Conservation (phyloP, 2,888 invertebrate genomes). For the Calameuta idolon region DNA sequence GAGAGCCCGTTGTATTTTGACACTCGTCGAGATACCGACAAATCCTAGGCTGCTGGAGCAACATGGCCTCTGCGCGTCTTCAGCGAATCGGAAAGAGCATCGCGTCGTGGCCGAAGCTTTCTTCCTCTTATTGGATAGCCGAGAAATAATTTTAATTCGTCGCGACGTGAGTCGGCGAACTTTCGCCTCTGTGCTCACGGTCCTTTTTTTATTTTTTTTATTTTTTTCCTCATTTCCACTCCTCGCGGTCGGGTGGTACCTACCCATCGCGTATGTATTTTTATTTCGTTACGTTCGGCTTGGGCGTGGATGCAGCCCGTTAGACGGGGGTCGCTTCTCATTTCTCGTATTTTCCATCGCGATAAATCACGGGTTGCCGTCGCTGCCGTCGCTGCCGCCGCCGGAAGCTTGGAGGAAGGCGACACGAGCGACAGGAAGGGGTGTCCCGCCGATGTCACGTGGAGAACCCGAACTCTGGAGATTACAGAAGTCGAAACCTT, state of each 20-base stretch:
- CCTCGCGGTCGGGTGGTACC: not conserved
- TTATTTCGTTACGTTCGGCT: slow-evolving; percentile 37
- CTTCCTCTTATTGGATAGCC: not conserved
- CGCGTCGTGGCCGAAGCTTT: not conserved
- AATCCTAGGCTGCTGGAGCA: not conserved
- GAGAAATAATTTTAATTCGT: not conserved
- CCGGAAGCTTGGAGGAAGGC: slow-evolving; percentile 50
- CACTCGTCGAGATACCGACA: not conserved
- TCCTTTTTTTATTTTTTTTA: not conserved
- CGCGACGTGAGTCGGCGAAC: slow-evolving; percentile 6
- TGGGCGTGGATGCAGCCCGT: slow-evolving; percentile 41
- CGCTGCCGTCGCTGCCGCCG: slow-evolving; percentile 29
- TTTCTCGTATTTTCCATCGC: slow-evolving; percentile 65
- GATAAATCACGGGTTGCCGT: slow-evolving; percentile 58
- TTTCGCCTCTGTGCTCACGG: not conserved
- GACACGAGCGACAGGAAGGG: slow-evolving; percentile 27
- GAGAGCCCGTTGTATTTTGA: not conserved
- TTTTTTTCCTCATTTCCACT: slow-evolving; percentile 13
- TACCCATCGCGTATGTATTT: slow-evolving; percentile 29
- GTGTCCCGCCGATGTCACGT: slow-evolving; percentile 45
- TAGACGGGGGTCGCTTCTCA: slow-evolving; percentile 55
- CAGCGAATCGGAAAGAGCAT: not conserved
- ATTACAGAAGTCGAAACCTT: slow-evolving; percentile 41
- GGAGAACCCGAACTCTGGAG: slow-evolving; percentile 44
- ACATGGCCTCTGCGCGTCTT: not conserved